Evolutionary conservation across 2,797 vertebrate species (phyloP), one percentile per base, ranked within the genome.

Genomic region (Mycteria americana): DNA sequence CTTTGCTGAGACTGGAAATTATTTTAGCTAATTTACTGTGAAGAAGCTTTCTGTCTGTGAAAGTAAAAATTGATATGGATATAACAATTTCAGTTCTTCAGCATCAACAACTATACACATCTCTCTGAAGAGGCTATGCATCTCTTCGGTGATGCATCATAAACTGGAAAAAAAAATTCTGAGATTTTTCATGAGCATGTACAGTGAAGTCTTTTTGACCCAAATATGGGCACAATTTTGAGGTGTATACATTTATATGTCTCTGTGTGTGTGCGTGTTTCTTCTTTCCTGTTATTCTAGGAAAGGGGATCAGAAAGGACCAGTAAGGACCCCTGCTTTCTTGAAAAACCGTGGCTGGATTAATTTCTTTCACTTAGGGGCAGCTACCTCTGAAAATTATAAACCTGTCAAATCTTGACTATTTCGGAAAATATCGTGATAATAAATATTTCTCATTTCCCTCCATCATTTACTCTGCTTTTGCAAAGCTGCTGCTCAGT

Each of bases 371-470:
- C 63, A 53, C 54, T 48, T 74, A 35, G 4, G 10, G 63, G 64
- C 53, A 85, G 10, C 60, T 90, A 78, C 35, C 18, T 86, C 18
- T 39, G 65, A 93, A 95, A 96, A 83, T 50, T 65, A 45, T 7
- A 88, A 93, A 91, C 60, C 65, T 94, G 28, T 59, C 83, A 92
- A 79, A 77, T 73, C 31, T 23, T 59, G 56, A 95, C 14, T 79
- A 92, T 90, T 96, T 95, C 92, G 76, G 56, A 81, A 96, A 91
- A 68, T 60, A 37, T 13, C 4, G 67, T 39, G 45, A 37, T 46
- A 70, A 95, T 73, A 57, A 88, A 43, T 78, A 79, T 53, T 82
- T 89, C 7, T 62, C 24, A 75, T 73, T 60, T 95, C 46, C 11
- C 28, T 48, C 31, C 30, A 64, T 13, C 41, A 60, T 59, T 77